Conservation (phyloP, 2,797 vertebrate genomes). For the Gymnopithys bicolor region DNA sequence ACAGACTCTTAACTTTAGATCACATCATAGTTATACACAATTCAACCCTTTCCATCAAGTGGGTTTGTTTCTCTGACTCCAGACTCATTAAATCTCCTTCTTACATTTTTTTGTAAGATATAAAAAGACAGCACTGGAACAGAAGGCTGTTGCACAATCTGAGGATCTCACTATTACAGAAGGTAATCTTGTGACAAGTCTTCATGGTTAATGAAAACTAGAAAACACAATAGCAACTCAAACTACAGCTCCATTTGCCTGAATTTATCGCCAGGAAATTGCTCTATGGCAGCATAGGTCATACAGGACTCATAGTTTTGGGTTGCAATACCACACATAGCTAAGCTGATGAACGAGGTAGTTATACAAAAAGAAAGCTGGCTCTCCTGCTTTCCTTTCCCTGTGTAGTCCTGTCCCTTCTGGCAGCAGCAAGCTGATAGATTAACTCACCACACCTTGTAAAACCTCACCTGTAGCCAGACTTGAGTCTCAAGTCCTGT, state of each 20-base stretch:
- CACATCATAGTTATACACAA: background rate
- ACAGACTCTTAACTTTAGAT: background rate
- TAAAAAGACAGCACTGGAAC: background rate
- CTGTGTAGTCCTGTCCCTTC: background rate
- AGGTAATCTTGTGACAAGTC: background rate
- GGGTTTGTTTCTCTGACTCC: background rate
- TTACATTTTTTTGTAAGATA: background rate
- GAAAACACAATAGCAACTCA: background rate
- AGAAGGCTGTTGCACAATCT: background rate
- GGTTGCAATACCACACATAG: background rate
- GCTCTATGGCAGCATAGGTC: background rate
- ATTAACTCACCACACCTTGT: constrained; percentile 5
- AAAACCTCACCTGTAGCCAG: constrained; percentile 11
- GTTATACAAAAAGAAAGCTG: background rate
- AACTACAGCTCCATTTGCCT: background rate
- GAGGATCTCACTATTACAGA: background rate
- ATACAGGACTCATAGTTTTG: background rate
- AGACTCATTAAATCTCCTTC: background rate
- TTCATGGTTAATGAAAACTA: background rate
- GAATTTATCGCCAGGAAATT: background rate
- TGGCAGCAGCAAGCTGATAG: background rate
- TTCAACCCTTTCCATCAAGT: background rate
- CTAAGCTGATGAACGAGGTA: background rate
- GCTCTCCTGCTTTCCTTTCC: background rate
- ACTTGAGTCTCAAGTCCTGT: background rate